Conservation (phyloP, 2,888 invertebrate genomes). For the Eupithecia tripunctaria region DNA sequence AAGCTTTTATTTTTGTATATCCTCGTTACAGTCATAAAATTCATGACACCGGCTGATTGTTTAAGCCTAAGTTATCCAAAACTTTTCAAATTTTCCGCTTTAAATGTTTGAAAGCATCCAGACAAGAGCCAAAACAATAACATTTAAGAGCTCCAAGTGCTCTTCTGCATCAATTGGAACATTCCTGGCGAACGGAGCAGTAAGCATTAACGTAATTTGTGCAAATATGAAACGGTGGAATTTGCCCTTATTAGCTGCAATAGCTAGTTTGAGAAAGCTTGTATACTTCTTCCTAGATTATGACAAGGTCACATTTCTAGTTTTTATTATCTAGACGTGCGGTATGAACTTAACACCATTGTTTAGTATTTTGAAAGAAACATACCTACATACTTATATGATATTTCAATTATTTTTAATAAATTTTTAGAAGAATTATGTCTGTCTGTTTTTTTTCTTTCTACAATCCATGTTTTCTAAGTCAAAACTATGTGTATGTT, state of each 20-base stretch:
- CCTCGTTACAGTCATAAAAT: background rate
- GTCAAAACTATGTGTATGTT: too few relatives aligned
- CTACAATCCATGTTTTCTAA: too few relatives aligned
- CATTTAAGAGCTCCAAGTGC: conserved; percentile 36
- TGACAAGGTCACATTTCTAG: background rate
- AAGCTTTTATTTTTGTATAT: background rate
- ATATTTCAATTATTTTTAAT: too few relatives aligned
- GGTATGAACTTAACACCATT: background rate
- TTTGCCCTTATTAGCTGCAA: conserved; percentile 71
- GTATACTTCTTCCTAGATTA: conserved; percentile 6
- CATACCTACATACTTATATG: too few relatives aligned
- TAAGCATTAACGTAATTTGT: conserved; percentile 77
- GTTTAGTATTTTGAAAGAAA: too few relatives aligned
- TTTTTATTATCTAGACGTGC: background rate
- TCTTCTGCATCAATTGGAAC: conserved; percentile 54
- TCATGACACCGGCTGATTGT: background rate
- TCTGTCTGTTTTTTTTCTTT: too few relatives aligned
- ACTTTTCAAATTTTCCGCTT: conserved; percentile 14
- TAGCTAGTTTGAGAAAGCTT: conserved; percentile 11
- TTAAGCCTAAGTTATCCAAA: background rate
- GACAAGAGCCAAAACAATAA: conserved; percentile 33
- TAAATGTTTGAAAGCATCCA: conserved; percentile 6
- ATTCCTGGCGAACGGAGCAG: conserved; percentile 61
- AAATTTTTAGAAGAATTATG: too few relatives aligned
- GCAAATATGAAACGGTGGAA: conserved; percentile 76